Conservation (phyloP, 2,888 invertebrate species). For the Lamellibrachia satsuma region DNA sequence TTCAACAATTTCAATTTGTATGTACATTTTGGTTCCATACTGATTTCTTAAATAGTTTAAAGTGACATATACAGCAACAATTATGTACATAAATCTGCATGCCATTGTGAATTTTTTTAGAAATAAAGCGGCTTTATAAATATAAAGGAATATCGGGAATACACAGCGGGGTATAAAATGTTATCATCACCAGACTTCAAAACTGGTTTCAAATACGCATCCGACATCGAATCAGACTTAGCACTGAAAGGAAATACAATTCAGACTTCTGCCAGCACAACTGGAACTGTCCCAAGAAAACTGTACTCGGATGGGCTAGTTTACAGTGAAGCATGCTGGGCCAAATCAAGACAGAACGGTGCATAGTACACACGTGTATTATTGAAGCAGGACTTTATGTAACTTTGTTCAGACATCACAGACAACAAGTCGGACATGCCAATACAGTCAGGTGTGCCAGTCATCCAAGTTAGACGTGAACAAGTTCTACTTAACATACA, state of each 20-base stretch:
- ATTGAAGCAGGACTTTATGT: not conserved
- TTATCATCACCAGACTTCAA: not conserved
- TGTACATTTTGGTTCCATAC: not conserved
- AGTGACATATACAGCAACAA: not conserved
- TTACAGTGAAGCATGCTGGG: not conserved
- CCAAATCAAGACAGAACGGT: not conserved
- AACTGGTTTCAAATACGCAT: not conserved
- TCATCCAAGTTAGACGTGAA: not conserved
- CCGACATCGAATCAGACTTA: not conserved
- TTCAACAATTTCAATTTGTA: conserved; percentile 1
- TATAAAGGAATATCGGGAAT: not conserved
- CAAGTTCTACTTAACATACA: not conserved
- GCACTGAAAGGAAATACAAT: not conserved
- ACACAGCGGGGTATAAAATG: not conserved
- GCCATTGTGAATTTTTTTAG: not conserved
- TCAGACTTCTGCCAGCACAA: not conserved
- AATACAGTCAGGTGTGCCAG: not conserved
- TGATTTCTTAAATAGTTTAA: not conserved
- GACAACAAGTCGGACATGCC: not conserved
- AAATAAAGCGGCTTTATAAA: not conserved
- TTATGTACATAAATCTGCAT: conserved; percentile 12
- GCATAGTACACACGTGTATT: not conserved
- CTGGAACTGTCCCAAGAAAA: not conserved
- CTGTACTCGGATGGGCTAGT: not conserved
- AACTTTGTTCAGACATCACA: not conserved